Conservation (phyloP, 1,140 invertebrate species). For the Branchinecta lindahli region DNA sequence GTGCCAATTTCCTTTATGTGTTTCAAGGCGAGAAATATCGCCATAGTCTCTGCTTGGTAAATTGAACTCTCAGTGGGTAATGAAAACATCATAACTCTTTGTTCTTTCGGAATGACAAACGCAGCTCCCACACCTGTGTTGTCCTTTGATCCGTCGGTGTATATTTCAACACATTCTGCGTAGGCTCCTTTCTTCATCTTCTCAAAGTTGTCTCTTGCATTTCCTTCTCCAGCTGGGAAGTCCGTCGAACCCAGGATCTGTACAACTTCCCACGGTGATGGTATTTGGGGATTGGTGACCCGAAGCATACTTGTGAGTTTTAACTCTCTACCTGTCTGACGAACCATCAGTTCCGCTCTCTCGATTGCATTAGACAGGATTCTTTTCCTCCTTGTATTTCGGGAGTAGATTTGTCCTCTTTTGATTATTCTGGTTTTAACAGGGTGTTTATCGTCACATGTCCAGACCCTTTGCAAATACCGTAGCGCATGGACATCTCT, state of each 20-base stretch:
- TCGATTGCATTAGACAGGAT: not conserved
- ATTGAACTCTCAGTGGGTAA: not conserved
- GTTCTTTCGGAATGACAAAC: not conserved
- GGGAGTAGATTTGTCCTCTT: not conserved
- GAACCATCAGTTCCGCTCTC: not conserved
- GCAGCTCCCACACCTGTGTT: not conserved
- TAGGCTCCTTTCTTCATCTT: not conserved
- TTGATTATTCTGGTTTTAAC: conserved; percentile 2
- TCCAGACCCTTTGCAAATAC: not conserved
- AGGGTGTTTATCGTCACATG: not conserved
- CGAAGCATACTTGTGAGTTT: not conserved
- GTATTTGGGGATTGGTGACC: not conserved
- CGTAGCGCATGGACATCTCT: not conserved
- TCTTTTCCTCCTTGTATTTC: not conserved
- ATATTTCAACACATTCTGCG: not conserved
- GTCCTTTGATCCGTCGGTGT: not conserved
- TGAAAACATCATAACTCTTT: not conserved
- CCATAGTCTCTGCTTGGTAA: not conserved
- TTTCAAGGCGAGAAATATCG: not conserved
- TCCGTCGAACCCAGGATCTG: not conserved
- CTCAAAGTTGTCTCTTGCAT: not conserved
- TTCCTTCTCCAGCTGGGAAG: not conserved
- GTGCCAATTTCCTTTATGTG: too few species aligned
- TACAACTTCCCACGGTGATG: not conserved
- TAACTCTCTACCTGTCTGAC: not conserved